A percentile compares a stretch with the other conserved stretches of the same genome.
phyloP scores from a whole-genome alignment of 2,888 invertebrate genomes.

The Elysia crispata region DNA sequence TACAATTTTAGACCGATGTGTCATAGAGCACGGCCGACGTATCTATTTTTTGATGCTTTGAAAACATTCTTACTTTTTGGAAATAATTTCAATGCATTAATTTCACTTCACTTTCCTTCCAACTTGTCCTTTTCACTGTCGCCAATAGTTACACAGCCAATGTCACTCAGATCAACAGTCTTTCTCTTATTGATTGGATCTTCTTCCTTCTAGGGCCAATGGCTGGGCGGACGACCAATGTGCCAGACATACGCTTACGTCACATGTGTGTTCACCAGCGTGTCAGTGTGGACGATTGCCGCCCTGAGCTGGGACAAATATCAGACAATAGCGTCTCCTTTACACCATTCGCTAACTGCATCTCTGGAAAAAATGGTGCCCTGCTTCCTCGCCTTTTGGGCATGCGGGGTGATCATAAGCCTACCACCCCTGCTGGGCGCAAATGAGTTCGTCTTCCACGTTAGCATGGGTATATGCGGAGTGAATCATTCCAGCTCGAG shows the following conservation, averaged over 20 bases:
- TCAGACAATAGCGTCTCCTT: slow-evolving; percentile 69
- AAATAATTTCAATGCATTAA: too few species aligned
- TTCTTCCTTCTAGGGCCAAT: slow-evolving; percentile 32
- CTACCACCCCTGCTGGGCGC: slow-evolving; percentile 67
- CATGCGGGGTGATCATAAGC: slow-evolving; percentile 59
- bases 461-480: slow-evolving; percentile 65
- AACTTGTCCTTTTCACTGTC: too few species aligned
- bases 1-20: too few species aligned
- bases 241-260: slow-evolving; percentile 48
- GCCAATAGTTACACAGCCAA: too few species aligned
- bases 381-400: slow-evolving; percentile 66
- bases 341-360: slow-evolving; percentile 69
- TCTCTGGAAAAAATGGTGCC: slow-evolving; percentile 63
- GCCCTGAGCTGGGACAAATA: slow-evolving; percentile 73
- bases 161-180: too few species aligned
- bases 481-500: slow-evolving; percentile 56
- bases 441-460: slow-evolving; percentile 60
- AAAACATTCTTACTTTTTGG: too few species aligned
- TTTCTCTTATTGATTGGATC: too few species aligned
- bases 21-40: too few species aligned
- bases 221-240: slow-evolving; percentile 39
- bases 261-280: slow-evolving; percentile 49
- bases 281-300: slow-evolving; percentile 58
- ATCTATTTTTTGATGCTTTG: too few species aligned
- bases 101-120: too few species aligned